Conservation (phyloP, 2,113 vertebrate genomes). For the Crotalus horridus region DNA sequence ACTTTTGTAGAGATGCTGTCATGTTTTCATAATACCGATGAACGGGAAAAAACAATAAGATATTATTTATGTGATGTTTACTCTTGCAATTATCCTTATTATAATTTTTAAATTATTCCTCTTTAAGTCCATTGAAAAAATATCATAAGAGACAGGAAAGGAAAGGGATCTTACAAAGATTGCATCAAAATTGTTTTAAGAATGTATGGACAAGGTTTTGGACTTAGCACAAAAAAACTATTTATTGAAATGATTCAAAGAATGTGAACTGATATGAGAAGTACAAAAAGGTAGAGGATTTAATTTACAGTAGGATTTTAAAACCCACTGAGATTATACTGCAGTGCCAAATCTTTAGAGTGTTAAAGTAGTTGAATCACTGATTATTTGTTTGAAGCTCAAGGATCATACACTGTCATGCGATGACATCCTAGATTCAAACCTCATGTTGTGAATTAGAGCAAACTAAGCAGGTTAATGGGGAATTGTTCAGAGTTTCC, state of each 20-base stretch:
- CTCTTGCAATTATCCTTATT: slow-evolving; percentile 1
- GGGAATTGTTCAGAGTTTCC: background rate
- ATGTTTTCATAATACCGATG: slow-evolving; percentile 14
- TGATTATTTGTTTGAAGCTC: background rate
- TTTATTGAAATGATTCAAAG: slow-evolving; percentile 15
- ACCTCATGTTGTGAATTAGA: background rate
- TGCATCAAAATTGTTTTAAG: slow-evolving; percentile 14
- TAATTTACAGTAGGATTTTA: background rate
- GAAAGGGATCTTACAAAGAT: slow-evolving; percentile 41
- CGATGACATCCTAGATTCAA: background rate
- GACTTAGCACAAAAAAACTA: slow-evolving; percentile 29
- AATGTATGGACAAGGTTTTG: slow-evolving; percentile 38
- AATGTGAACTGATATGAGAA: slow-evolving; percentile 8
- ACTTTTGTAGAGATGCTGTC: slow-evolving; percentile 25
- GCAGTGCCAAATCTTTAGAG: background rate
- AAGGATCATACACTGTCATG: background rate
- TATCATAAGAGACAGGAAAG: slow-evolving; percentile 31
- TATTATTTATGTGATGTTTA: slow-evolving; percentile 18
- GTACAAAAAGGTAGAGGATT: background rate
- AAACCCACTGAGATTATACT: background rate
- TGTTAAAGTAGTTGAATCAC: background rate
- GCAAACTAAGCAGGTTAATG: background rate
- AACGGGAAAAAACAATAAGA: background rate
- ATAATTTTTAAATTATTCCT: slow-evolving; percentile 2
- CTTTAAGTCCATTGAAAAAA: background rate